These are phyloP conservation scores for Drosophila elegans DNA, from an alignment of 1,140 invertebrate genomes.

Conservation along the genomic window DNA sequence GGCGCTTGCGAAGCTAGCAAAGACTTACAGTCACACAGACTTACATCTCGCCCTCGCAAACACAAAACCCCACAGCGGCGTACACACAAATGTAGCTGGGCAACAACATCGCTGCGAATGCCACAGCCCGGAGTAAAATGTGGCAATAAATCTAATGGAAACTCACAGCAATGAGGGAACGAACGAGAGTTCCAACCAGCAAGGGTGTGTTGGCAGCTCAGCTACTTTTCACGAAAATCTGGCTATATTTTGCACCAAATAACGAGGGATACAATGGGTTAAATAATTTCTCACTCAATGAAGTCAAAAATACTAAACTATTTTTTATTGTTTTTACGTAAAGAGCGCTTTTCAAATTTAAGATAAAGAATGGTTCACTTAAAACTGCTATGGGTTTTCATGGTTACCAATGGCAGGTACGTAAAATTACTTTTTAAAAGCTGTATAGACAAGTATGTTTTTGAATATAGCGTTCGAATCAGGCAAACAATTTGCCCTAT, in stretches of 20 bases:
- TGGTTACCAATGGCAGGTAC: neutral
- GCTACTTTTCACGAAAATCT: constrained; percentile 6
- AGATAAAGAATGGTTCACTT: neutral
- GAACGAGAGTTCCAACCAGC: constrained; percentile 20
- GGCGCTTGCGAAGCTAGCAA: constrained; percentile 33
- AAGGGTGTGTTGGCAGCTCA: constrained; percentile 8
- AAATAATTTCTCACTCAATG: too few species aligned
- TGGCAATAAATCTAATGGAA: constrained; percentile 84
- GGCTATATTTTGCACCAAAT: neutral
- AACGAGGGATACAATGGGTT: neutral
- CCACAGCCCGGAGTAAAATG: constrained; percentile 73
- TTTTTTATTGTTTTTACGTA: neutral
- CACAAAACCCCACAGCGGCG: constrained; percentile 25
- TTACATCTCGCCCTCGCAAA: constrained; percentile 37
- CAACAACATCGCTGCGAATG: constrained; percentile 66
- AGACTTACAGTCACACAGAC: constrained; percentile 2
- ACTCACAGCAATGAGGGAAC: constrained; percentile 53
- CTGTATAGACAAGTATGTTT: too few species aligned
- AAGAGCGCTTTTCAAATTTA: too few species aligned
- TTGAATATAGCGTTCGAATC: too few species aligned
- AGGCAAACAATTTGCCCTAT: too few species aligned
- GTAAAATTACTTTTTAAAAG: too few species aligned
- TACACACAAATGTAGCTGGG: constrained; percentile 52
- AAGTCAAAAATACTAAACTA: too few species aligned
- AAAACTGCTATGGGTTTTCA: neutral